Evolutionary conservation across 1,140 invertebrate species (phyloP).

Genomic region (Lepidotrigona ventralis): DNA sequence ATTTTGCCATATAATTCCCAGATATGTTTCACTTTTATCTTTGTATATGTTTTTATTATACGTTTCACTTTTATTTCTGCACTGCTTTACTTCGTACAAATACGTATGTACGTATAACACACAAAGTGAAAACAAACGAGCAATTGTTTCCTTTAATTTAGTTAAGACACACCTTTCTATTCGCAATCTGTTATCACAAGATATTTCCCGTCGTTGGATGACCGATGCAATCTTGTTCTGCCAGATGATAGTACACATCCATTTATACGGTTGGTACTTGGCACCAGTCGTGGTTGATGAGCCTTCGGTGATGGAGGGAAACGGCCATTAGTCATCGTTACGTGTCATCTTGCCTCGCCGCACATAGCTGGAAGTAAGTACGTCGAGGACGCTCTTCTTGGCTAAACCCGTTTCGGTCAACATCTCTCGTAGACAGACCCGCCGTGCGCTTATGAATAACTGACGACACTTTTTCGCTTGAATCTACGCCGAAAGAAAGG

Average conservation of each 20-base stretch:
- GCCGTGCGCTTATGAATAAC: slow-evolving; percentile 55
- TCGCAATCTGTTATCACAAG: slow-evolving; percentile 6
- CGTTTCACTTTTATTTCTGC: too few relatives aligned
- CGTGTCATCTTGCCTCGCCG: slow-evolving; percentile 50
- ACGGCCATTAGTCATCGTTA: slow-evolving; percentile 66
- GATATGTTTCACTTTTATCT: too few relatives aligned
- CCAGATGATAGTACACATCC: slow-evolving; percentile 57
- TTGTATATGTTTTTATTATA: too few relatives aligned
- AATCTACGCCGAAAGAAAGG: slow-evolving; percentile 1
- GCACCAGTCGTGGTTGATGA: slow-evolving; percentile 63
- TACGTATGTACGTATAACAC: too few relatives aligned
- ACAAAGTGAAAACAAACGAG: not conserved
- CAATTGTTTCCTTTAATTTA: not conserved
- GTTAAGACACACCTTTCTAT: not conserved
- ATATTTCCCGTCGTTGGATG: slow-evolving; percentile 9
- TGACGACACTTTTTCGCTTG: slow-evolving; percentile 14
- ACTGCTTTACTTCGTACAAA: too few relatives aligned
- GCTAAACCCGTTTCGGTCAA: slow-evolving; percentile 58
- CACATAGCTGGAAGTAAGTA: slow-evolving; percentile 28
- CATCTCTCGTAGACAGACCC: slow-evolving; percentile 61
- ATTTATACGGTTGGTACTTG: slow-evolving; percentile 65
- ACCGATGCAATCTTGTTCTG: slow-evolving; percentile 56
- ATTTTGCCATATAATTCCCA: too few relatives aligned
- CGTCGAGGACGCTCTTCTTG: slow-evolving; percentile 35
- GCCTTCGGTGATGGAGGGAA: slow-evolving; percentile 58